Evolutionary conservation across 2,113 vertebrate genomes (phyloP).

Genomic region (Pyrgilauda ruficollis): DNA sequence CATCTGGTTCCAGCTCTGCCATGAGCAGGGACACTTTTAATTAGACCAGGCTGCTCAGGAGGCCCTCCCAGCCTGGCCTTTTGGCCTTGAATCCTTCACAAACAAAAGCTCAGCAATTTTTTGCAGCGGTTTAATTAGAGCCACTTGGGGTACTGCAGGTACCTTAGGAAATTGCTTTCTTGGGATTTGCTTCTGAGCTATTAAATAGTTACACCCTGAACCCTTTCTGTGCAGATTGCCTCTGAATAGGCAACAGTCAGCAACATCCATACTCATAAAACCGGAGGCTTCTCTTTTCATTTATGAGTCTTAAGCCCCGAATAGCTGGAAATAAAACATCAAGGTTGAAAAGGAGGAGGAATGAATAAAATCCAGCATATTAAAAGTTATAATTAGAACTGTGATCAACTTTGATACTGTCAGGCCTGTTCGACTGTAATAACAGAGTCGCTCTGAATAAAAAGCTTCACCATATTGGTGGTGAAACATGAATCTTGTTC

Average conservation of each 20-base stretch:
- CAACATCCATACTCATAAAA: background rate
- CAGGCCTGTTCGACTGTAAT: conserved; percentile 23
- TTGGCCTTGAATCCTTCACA: background rate
- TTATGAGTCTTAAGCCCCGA: conserved; percentile 15
- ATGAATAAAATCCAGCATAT: conserved; percentile 57
- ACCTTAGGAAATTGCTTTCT: background rate
- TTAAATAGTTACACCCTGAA: background rate
- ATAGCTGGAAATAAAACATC: conserved; percentile 40
- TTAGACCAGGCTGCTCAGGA: background rate
- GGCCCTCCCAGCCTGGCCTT: background rate
- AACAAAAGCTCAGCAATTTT: background rate
- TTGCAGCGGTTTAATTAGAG: background rate
- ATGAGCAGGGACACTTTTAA: background rate
- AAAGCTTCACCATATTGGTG: conserved; percentile 14
- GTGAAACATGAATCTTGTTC: background rate
- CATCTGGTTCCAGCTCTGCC: background rate
- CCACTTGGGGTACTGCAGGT: background rate
- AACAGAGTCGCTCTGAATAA: conserved; percentile 19
- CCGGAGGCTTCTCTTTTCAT: background rate
- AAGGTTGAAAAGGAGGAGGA: conserved; percentile 50
- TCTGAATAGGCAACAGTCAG: background rate
- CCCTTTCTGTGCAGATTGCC: background rate
- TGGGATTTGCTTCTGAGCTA: background rate
- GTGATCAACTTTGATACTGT: conserved; percentile 29
- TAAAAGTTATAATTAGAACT: conserved; percentile 58